These are phyloP conservation scores for Esox lucius DNA, from an alignment of 2,797 vertebrate species.

Conservation along the genomic window DNA sequence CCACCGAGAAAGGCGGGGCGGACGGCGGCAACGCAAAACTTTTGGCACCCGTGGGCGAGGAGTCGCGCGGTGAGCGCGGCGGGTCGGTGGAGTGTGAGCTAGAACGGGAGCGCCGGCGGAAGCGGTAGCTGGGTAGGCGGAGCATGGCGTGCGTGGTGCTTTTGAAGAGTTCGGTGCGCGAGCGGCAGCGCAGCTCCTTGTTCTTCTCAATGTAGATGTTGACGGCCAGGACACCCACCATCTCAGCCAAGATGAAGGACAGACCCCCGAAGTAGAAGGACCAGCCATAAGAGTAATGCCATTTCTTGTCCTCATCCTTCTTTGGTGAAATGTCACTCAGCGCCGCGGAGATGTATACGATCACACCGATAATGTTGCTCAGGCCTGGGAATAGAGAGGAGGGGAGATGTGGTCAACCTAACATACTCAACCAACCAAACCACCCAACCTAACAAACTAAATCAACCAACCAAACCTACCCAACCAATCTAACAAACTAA, in stretches of 20 bases:
- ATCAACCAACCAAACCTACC: no score
- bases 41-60: constrained; percentile 76
- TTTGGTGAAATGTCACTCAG: constrained; percentile 89
- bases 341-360: constrained; percentile 92
- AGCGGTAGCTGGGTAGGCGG: constrained; percentile 88
- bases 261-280: constrained; percentile 94
- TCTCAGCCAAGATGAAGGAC: constrained; percentile 92
- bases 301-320: constrained; percentile 91
- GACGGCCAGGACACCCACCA: constrained; percentile 90
- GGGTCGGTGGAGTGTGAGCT: constrained; percentile 87
- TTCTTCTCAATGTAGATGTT: constrained; percentile 96
- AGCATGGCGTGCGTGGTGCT: constrained; percentile 85
- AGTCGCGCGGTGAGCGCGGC: constrained; percentile 81
- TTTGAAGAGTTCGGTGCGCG: constrained; percentile 86
- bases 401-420: background rate
- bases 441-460: no score
- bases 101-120: constrained; percentile 86
- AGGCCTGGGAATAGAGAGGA: constrained; percentile 71
- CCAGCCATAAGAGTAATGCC: constrained; percentile 95
- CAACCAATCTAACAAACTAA: no score
- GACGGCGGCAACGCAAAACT: constrained; percentile 75
- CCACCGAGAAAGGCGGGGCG: constrained; percentile 84
- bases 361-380: constrained; percentile 96
- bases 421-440: no score
- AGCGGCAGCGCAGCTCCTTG: constrained; percentile 89